Conservation (phyloP, 2,113 vertebrate genomes). For the Alligator mississippiensis region DNA sequence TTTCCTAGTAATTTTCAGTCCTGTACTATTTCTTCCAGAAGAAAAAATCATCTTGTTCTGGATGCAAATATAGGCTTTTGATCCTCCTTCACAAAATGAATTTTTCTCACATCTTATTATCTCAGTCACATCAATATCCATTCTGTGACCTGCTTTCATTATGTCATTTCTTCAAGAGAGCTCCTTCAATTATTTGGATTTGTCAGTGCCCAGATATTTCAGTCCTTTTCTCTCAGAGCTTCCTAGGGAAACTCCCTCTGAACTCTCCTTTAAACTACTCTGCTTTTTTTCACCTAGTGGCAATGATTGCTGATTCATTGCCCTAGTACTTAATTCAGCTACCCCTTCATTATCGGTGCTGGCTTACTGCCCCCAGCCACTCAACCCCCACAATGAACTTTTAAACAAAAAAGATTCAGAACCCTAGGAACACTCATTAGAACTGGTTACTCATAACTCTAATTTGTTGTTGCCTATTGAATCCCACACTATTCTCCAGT, state of each 20-base stretch:
- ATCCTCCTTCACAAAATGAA: background rate
- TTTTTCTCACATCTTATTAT: background rate
- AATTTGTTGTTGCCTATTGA: constrained; percentile 15
- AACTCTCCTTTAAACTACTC: background rate
- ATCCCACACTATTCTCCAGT: background rate
- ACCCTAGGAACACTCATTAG: constrained; percentile 1
- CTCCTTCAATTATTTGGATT: background rate
- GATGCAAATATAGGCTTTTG: background rate
- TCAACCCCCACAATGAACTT: background rate
- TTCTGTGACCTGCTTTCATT: background rate
- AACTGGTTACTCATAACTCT: background rate
- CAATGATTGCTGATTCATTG: constrained; percentile 38
- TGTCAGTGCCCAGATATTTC: background rate
- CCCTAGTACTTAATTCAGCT: constrained; percentile 54
- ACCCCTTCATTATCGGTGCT: constrained; percentile 20
- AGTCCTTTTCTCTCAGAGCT: background rate
- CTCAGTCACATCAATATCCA: background rate
- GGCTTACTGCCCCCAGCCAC: constrained; percentile 9
- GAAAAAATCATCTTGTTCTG: background rate
- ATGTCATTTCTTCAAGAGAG: background rate
- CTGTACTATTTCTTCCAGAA: background rate
- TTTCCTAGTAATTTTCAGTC: background rate
- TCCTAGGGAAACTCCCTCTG: background rate
- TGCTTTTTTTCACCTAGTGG: background rate
- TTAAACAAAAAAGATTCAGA: constrained; percentile 41